phyloP scores from a whole-genome alignment of 1,140 invertebrate species.

The Heliconius eleuchia region DNA sequence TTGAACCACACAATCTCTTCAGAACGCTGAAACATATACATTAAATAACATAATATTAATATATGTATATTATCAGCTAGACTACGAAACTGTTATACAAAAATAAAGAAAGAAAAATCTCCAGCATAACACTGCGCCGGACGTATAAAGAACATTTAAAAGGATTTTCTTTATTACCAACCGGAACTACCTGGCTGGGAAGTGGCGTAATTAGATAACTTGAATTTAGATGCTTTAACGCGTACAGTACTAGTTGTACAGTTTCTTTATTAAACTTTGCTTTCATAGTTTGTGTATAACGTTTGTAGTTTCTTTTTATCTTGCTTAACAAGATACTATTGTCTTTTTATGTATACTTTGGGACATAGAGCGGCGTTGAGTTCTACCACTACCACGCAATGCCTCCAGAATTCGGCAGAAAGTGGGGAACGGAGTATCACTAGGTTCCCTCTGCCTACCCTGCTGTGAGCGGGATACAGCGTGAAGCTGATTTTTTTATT shows the following conservation, averaged over 20 bases:
- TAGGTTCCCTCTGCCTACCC: too few species aligned
- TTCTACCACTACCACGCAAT: too few species aligned
- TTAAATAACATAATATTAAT: too few species aligned
- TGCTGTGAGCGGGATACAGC: too few species aligned
- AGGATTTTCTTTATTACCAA: conserved; percentile 55
- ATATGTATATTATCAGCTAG: too few species aligned
- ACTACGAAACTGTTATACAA: not conserved
- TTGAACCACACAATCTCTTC: too few species aligned
- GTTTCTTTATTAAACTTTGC: conserved; percentile 12
- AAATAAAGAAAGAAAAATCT: conserved; percentile 16
- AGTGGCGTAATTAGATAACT: conserved; percentile 27
- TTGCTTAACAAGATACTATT: not conserved
- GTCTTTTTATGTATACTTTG: too few species aligned
- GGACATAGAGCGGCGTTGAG: too few species aligned
- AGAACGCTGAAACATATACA: too few species aligned
- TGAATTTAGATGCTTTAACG: conserved; percentile 22
- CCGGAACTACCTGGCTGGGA: conserved; percentile 25
- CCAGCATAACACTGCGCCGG: conserved; percentile 46
- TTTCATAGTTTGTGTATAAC: not conserved
- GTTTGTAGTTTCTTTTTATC: not conserved
- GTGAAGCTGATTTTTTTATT: too few species aligned
- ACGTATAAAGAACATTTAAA: conserved; percentile 60
- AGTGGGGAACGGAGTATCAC: too few species aligned
- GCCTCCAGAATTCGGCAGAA: too few species aligned
- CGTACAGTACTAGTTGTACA: not conserved